A percentile compares a stretch with the other conserved stretches of the same genome.
phyloP scores from a whole-genome alignment of 2,113 vertebrate genomes.

The Chiloscyllium plagiosum region DNA sequence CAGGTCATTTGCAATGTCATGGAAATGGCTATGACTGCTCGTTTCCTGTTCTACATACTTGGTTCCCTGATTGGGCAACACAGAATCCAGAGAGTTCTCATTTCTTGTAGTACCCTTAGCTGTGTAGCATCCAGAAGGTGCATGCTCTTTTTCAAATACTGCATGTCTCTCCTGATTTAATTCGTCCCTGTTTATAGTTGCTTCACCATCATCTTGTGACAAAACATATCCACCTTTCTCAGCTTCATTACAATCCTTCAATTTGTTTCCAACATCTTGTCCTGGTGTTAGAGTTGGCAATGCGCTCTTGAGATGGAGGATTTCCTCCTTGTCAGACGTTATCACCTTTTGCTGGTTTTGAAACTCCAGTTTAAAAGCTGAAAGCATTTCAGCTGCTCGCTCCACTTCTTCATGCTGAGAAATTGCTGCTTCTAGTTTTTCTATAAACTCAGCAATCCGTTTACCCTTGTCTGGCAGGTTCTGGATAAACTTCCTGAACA shows the following conservation, averaged over 20 bases:
- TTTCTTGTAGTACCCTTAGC: not conserved
- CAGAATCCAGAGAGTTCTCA: not conserved
- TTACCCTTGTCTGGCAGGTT: constrained; percentile 84
- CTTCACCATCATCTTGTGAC: not conserved
- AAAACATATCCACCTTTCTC: not conserved
- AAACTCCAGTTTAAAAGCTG: constrained; percentile 62
- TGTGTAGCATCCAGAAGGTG: too few species aligned
- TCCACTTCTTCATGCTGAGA: constrained; percentile 56
- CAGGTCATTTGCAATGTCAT: not conserved
- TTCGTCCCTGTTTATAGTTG: not conserved
- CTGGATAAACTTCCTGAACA: constrained; percentile 70
- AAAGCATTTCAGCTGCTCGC: constrained; percentile 53
- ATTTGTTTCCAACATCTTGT: not conserved
- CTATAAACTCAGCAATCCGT: constrained; percentile 68
- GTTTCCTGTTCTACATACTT: not conserved
- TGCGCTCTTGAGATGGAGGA: not conserved
- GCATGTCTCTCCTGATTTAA: not conserved
- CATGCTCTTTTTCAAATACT: not conserved
- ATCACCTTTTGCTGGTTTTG: constrained; percentile 50
- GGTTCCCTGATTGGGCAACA: not conserved
- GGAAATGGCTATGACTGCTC: not conserved
- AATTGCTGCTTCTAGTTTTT: constrained; percentile 66
- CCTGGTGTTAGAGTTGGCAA: not conserved
- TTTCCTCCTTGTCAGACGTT: not conserved
- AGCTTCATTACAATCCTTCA: not conserved